Evolutionary conservation across 2,888 invertebrate genomes (phyloP).

Genomic region (Lochmaea crataegi): DNA sequence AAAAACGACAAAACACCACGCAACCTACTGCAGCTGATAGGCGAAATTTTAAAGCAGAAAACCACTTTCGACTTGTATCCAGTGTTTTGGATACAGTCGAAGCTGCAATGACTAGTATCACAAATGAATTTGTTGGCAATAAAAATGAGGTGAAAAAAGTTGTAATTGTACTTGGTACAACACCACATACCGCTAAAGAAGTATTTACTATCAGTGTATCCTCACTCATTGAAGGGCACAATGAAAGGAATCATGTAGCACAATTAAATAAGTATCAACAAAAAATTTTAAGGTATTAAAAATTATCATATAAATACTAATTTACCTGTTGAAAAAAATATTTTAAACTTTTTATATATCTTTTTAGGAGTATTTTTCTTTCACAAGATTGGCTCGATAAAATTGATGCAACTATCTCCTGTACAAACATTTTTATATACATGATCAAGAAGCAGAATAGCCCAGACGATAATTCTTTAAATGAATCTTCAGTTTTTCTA

Average conservation of each 20-base stretch:
- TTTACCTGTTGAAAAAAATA: neutral
- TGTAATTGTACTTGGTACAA: slow-evolving; percentile 57
- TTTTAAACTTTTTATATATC: neutral
- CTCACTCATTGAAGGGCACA: slow-evolving; percentile 51
- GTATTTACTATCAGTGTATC: slow-evolving; percentile 54
- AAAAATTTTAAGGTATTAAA: slow-evolving; percentile 56
- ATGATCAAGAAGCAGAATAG: slow-evolving; percentile 43
- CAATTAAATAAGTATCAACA: slow-evolving; percentile 53
- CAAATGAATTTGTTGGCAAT: slow-evolving; percentile 50
- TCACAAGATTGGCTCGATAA: slow-evolving; percentile 55
- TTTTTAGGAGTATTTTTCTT: slow-evolving; percentile 55
- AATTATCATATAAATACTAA: slow-evolving; percentile 14
- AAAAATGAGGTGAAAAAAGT: slow-evolving; percentile 54
- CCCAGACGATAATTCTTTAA: slow-evolving; percentile 2
- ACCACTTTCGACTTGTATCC: slow-evolving; percentile 55
- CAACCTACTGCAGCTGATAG: slow-evolving; percentile 27
- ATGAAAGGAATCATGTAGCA: slow-evolving; percentile 56
- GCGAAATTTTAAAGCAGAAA: slow-evolving; percentile 52
- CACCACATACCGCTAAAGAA: slow-evolving; percentile 56
- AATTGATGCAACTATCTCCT: slow-evolving; percentile 48
- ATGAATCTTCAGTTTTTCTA: slow-evolving; percentile 61
- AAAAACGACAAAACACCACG: slow-evolving; percentile 48
- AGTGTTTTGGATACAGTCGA: slow-evolving; percentile 56
- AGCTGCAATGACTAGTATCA: slow-evolving; percentile 54
- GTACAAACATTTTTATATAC: slow-evolving; percentile 55